Evolutionary conservation across 2,888 invertebrate species (phyloP).

Genomic region (Leptopilina drosophilae): DNA sequence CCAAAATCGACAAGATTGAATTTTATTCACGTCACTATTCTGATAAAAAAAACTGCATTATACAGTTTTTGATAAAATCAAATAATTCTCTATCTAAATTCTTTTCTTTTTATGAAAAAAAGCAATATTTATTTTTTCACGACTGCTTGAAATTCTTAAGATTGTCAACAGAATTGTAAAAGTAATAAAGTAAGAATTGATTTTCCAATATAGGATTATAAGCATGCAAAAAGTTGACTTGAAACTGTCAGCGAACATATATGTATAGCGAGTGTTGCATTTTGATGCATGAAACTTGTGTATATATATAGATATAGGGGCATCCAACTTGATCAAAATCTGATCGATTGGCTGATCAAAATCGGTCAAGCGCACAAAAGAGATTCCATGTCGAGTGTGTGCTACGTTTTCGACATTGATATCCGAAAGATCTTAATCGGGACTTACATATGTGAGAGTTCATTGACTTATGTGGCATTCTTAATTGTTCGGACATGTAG

Average conservation of each 20-base stretch:
- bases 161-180: neutral
- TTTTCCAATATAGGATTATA: neutral
- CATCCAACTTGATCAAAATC: conserved; percentile 31
- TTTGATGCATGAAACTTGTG: conserved; percentile 9
- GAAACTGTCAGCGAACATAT: conserved; percentile 35
- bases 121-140: too few relatives aligned
- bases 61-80: too few relatives aligned
- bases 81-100: too few relatives aligned
- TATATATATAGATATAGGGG: conserved; percentile 1
- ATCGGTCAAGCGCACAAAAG: conserved; percentile 40
- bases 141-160: too few relatives aligned
- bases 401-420: conserved; percentile 37
- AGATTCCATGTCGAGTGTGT: conserved; percentile 31
- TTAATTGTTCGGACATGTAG: conserved; percentile 41
- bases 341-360: conserved; percentile 37
- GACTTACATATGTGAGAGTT: conserved; percentile 38
- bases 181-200: neutral
- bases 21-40: too few relatives aligned
- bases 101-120: too few relatives aligned
- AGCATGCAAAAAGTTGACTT: conserved; percentile 27
- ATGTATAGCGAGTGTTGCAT: conserved; percentile 9
- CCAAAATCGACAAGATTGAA: too few relatives aligned
- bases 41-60: too few relatives aligned
- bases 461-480: conserved; percentile 38
- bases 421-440: conserved; percentile 39